Percentiles rank a stretch among this genome's conserved stretches.
These are phyloP conservation scores for Sebastes fasciatus DNA, from an alignment of 2,113 vertebrate species.

Conservation along the genomic window DNA sequence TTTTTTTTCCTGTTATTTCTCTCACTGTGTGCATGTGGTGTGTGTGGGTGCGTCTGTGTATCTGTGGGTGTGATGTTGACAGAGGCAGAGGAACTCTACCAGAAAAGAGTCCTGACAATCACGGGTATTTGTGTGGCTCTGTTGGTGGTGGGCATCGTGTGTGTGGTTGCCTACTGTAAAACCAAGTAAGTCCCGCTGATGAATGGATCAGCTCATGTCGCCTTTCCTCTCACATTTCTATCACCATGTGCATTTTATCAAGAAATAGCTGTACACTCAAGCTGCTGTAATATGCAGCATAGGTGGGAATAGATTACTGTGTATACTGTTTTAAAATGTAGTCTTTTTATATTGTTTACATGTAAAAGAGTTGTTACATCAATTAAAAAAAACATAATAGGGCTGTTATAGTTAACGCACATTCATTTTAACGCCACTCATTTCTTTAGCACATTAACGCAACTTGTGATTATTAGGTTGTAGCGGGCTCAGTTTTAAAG, in stretches of 20 bases:
- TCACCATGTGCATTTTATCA: neutral
- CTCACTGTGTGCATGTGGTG: conserved; percentile 32
- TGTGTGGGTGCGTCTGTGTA: conserved; percentile 49
- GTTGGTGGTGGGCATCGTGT: conserved; percentile 97
- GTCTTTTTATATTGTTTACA: neutral
- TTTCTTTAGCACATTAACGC: no score
- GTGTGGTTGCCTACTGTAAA: conserved; percentile 99
- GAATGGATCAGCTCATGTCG: neutral
- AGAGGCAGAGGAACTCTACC: conserved; percentile 99
- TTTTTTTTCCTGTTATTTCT: conserved; percentile 36
- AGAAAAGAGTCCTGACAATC: conserved; percentile 99
- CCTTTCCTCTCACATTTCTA: conserved; percentile 23
- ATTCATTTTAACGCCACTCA: no score
- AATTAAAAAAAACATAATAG: neutral
- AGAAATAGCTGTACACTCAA: neutral
- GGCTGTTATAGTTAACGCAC: no score
- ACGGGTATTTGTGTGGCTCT: conserved; percentile 98
- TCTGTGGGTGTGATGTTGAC: conserved; percentile 79
- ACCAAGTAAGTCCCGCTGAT: conserved; percentile 92
- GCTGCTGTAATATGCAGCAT: neutral
- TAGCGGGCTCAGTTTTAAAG: no score
- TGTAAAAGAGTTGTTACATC: neutral
- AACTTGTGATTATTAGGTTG: no score
- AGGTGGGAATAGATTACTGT: neutral
- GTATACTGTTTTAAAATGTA: neutral